These are phyloP conservation scores for Chlorodrepanis virens DNA, from an alignment of 2,113 vertebrate genomes.

Conservation along the genomic window DNA sequence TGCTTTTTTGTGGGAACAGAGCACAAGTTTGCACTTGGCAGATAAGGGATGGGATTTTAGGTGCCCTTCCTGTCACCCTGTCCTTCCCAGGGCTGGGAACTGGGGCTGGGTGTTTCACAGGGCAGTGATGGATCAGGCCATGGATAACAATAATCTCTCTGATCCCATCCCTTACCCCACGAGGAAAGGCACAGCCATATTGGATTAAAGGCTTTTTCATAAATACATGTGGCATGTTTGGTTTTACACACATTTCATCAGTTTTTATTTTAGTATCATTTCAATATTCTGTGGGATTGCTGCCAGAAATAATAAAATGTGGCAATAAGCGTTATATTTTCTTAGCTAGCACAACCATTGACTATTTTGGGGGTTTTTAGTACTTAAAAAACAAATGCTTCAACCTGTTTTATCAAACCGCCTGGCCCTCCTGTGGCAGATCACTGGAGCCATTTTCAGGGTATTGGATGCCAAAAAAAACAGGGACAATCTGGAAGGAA, in stretches of 20 bases:
- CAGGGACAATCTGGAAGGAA: constrained; percentile 57
- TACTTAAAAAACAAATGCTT: constrained; percentile 4
- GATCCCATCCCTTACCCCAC: neutral
- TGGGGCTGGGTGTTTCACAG: neutral
- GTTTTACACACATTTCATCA: neutral
- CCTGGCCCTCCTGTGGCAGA: neutral
- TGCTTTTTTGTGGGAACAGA: neutral
- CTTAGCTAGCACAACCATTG: neutral
- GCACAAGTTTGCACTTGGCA: neutral
- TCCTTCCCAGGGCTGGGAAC: neutral
- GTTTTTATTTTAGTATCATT: neutral
- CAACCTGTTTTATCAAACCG: neutral
- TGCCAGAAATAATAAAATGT: neutral
- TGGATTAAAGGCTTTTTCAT: neutral
- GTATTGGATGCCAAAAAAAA: neutral
- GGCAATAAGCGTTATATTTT: neutral
- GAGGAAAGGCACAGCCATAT: neutral
- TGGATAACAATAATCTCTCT: neutral
- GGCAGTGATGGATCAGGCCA: fast-evolving
- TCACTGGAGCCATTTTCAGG: constrained; percentile 4
- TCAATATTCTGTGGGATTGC: neutral
- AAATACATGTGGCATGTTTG: neutral
- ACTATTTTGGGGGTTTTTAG: neutral
- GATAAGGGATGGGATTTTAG: neutral
- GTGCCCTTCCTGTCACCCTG: neutral